Evolutionary conservation across 2,888 invertebrate genomes (phyloP).

Genomic region (Pammene fasciana): DNA sequence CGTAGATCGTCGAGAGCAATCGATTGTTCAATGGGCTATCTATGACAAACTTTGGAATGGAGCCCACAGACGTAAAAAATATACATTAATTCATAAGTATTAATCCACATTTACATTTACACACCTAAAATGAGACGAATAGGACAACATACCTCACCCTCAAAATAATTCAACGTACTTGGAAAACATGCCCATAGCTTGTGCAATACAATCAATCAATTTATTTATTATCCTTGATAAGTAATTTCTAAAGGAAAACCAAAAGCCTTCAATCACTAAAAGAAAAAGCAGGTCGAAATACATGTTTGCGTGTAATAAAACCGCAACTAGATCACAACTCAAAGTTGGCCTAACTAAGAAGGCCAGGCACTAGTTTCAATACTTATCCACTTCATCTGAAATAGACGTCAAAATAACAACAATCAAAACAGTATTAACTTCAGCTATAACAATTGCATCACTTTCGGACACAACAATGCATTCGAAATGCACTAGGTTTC

Average conservation of each 20-base stretch:
- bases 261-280: background rate
- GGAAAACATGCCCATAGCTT: too few species aligned
- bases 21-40: conserved; percentile 27
- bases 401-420: conserved; percentile 22
- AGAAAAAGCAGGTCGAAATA: background rate
- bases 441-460: conserved; percentile 30
- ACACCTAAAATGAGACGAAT: too few species aligned
- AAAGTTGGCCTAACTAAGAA: conserved; percentile 27
- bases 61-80: background rate
- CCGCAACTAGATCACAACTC: conserved; percentile 10
- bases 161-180: too few species aligned
- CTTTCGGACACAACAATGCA: conserved; percentile 28
- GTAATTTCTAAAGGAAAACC: too few species aligned
- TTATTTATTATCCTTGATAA: too few species aligned
- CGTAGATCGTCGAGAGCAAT: conserved; percentile 26
- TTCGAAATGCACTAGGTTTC: conserved; percentile 37
- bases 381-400: conserved; percentile 7
- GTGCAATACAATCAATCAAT: too few species aligned
- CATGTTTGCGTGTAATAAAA: background rate
- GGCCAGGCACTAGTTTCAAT: conserved; percentile 21
- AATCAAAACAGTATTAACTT: conserved; percentile 3
- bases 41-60: conserved; percentile 28
- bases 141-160: too few species aligned
- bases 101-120: too few species aligned
- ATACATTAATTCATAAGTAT: background rate